Evolutionary conservation across 2,113 vertebrate species (phyloP).

Genomic region (Cyanocitta stelleri): DNA sequence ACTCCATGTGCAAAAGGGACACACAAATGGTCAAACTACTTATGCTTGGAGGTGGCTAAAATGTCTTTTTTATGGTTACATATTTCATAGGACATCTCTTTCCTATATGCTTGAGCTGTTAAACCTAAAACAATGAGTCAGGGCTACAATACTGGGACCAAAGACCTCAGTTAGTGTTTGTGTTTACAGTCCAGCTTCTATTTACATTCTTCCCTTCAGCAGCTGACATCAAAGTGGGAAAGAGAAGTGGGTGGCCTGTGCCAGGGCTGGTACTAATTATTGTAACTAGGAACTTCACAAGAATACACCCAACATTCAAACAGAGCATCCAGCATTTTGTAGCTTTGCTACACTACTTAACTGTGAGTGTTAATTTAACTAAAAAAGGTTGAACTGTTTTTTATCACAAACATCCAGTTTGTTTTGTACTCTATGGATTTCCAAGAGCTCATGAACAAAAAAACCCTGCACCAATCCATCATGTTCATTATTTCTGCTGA

Average conservation of each 20-base stretch:
- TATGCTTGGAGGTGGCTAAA: background rate
- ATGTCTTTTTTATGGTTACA: background rate
- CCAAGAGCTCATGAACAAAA: background rate
- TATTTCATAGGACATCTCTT: background rate
- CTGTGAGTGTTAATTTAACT: background rate
- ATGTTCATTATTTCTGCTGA: background rate
- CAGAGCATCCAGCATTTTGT: background rate
- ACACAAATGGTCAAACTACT: background rate
- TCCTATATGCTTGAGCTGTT: background rate
- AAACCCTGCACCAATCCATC: background rate
- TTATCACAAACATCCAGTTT: background rate
- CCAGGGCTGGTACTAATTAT: background rate
- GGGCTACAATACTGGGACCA: background rate
- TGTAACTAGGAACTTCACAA: background rate
- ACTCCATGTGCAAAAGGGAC: background rate
- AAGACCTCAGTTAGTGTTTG: background rate
- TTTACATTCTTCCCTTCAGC: background rate
- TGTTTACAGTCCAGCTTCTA: background rate
- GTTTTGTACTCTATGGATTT: background rate
- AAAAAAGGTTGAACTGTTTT: background rate
- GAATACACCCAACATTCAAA: background rate
- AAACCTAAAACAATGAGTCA: background rate
- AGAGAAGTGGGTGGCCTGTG: background rate
- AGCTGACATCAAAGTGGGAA: constrained; percentile 19
- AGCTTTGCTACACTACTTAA: background rate